A percentile compares a stretch with the other conserved stretches of the same genome.
Conservation (phyloP, 2,113 vertebrate genomes). For the Elephantulus edwardii region DNA sequence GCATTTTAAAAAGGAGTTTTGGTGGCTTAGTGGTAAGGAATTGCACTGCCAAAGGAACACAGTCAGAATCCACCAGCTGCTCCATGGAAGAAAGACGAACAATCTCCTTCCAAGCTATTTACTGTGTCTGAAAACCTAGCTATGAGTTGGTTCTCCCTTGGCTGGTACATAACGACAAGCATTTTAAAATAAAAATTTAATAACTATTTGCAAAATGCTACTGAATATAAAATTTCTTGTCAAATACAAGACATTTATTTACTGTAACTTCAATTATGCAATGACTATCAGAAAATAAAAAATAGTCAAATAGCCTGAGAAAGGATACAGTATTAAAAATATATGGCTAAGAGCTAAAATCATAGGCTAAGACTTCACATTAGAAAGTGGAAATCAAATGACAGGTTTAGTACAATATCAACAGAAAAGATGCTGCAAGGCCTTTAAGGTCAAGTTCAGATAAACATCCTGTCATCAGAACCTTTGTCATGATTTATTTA, state of each 20-base stretch:
- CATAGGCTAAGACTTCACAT: neutral
- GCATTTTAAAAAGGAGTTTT: too few relatives aligned
- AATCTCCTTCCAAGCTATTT: too few relatives aligned
- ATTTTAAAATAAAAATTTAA: conserved; percentile 11
- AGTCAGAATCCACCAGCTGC: too few relatives aligned
- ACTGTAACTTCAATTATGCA: neutral
- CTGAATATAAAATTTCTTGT: neutral
- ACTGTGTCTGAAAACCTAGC: too few relatives aligned
- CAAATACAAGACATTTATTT: neutral
- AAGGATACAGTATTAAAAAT: conserved; percentile 19
- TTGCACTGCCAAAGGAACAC: too few relatives aligned
- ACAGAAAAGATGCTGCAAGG: neutral
- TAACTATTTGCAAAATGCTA: conserved; percentile 20
- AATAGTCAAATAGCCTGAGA: neutral
- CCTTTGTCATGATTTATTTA: neutral
- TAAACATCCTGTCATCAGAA: neutral
- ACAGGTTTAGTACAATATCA: neutral
- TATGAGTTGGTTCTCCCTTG: too few relatives aligned
- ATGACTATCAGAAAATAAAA: conserved; percentile 43
- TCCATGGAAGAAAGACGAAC: too few relatives aligned
- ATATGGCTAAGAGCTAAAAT: neutral
- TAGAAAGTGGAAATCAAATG: neutral
- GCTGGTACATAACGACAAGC: too few relatives aligned
- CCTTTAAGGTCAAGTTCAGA: neutral
- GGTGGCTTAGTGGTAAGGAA: too few relatives aligned